These are phyloP conservation scores for rat (Rattus norvegicus) DNA, from an alignment of 2,113 vertebrate species.

Conservation along the genomic window GRCr8 NC_086022.1:74271001-74271500, in stretches of 20 bases:
- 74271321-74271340: background rate
- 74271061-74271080: background rate
- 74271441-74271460: background rate
- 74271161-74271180: conserved; percentile 8
- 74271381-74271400: no score
- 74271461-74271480: background rate
- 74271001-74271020: background rate
- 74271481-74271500: background rate
- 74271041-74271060: background rate
- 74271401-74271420: no score
- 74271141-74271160: background rate
- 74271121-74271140: background rate
- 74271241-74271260: background rate
- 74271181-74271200: background rate
- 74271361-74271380: background rate
- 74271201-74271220: background rate
- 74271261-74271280: background rate
- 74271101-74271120: background rate
- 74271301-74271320: background rate
- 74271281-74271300: background rate
- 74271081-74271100: background rate
- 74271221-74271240: background rate
- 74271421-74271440: no score
- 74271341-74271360: background rate
- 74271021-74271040: background rate